Percentiles rank a stretch among this genome's conserved stretches.
Conservation (phyloP, 2,888 invertebrate species). For the Thymelicus lineola region DNA sequence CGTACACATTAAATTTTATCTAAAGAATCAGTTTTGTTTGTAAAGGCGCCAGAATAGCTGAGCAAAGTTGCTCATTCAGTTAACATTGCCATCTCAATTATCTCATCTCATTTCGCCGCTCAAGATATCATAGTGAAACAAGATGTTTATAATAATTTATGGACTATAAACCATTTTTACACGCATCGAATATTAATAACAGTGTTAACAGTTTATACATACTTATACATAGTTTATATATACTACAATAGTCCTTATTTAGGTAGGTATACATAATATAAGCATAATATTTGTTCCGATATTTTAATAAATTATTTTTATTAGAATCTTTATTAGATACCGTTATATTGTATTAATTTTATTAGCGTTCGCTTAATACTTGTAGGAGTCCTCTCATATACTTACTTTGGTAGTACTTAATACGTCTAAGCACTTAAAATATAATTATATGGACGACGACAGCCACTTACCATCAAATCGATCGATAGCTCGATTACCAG, state of each 20-base stretch:
- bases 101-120: no score
- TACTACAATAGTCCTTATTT: neutral
- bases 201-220: neutral
- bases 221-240: no score
- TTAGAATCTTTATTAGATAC: neutral
- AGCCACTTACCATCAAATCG: no score
- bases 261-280: neutral
- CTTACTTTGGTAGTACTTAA: neutral
- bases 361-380: neutral
- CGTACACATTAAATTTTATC: no score
- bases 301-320: constrained; percentile 16
- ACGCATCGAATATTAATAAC: constrained; percentile 6
- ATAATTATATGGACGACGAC: no score
- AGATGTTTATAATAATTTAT: constrained; percentile 4
- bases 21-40: no score
- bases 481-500: no score
- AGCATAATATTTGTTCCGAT: constrained; percentile 13
- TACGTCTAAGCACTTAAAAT: neutral
- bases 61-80: no score
- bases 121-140: neutral
- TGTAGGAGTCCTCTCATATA: neutral
- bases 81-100: no score
- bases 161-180: constrained; percentile 9
- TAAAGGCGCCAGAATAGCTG: no score
- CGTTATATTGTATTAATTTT: neutral